Conservation (phyloP, 1,140 invertebrate species). For the Conus ventricosus region DNA sequence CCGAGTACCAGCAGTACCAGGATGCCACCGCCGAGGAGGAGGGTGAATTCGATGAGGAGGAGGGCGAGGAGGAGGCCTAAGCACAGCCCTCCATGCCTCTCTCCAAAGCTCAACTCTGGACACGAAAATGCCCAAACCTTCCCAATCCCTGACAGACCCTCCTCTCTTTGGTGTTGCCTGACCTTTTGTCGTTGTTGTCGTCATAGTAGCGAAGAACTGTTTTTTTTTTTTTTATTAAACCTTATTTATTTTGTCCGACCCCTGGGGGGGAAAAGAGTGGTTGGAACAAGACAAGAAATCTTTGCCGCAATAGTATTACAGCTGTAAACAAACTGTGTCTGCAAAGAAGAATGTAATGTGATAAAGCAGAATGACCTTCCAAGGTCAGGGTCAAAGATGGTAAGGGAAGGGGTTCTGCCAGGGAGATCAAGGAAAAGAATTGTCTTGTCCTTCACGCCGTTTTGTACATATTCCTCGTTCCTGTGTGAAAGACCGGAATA, state of each 20-base stretch:
- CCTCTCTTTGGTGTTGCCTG: neutral
- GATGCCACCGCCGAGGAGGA: constrained; percentile 88
- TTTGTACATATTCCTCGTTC: neutral
- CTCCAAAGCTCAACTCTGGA: neutral
- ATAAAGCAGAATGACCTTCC: neutral
- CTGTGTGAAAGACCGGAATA: neutral
- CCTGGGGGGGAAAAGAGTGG: neutral
- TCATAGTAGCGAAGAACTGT: neutral
- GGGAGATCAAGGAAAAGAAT: neutral
- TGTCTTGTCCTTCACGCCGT: constrained; percentile 13
- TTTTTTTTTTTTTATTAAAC: no score
- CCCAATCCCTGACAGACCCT: constrained; percentile 17
- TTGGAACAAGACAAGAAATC: neutral
- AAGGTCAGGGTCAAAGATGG: neutral
- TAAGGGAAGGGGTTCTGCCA: constrained; percentile 26
- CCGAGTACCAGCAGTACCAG: constrained; percentile 95
- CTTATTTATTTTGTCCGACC: neutral
- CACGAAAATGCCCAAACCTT: neutral
- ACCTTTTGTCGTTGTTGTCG: neutral
- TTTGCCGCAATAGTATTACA: constrained; percentile 7
- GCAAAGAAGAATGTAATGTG: neutral
- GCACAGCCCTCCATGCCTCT: neutral
- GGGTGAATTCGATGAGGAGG: constrained; percentile 86
- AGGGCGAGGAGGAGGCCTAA: constrained; percentile 82
- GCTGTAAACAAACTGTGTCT: neutral